These are phyloP conservation scores for Scomber colias DNA, from an alignment of 2,113 vertebrate species.

Conservation along the genomic window DNA sequence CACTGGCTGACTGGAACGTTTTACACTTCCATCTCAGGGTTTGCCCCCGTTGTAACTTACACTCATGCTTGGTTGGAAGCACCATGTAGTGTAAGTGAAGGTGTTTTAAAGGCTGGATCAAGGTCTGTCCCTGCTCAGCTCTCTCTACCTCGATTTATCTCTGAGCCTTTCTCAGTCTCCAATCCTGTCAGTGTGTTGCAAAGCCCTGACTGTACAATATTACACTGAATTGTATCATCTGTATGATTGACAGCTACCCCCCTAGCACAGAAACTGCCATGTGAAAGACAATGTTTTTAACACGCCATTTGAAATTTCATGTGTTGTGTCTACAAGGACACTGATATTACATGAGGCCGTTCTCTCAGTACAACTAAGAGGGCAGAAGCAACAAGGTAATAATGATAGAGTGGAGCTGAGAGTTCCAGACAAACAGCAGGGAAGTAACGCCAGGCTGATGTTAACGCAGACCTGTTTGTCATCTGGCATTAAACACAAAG, in stretches of 20 bases:
- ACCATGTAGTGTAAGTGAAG: neutral
- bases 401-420: constrained; percentile 55
- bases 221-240: constrained; percentile 1
- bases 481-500: constrained; percentile 59
- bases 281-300: constrained; percentile 3
- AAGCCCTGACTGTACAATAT: neutral
- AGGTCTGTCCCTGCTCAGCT: neutral
- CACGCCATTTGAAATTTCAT: constrained; percentile 23
- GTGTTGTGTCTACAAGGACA: neutral
- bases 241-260: neutral
- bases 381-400: constrained; percentile 21
- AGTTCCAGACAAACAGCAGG: constrained; percentile 58
- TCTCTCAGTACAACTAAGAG: constrained; percentile 16
- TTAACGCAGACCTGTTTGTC: constrained; percentile 67
- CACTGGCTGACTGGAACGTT: neutral
- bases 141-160: neutral
- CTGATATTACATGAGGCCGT: neutral
- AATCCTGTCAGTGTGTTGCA: neutral
- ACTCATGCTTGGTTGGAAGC: neutral
- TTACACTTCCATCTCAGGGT: constrained; percentile 5
- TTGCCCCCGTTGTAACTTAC: constrained; percentile 19
- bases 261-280: neutral
- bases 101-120: neutral
- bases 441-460: constrained; percentile 39
- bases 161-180: neutral